phyloP scores from a whole-genome alignment of 2,888 invertebrate genomes.

The Yponomeuta evonymella region DNA sequence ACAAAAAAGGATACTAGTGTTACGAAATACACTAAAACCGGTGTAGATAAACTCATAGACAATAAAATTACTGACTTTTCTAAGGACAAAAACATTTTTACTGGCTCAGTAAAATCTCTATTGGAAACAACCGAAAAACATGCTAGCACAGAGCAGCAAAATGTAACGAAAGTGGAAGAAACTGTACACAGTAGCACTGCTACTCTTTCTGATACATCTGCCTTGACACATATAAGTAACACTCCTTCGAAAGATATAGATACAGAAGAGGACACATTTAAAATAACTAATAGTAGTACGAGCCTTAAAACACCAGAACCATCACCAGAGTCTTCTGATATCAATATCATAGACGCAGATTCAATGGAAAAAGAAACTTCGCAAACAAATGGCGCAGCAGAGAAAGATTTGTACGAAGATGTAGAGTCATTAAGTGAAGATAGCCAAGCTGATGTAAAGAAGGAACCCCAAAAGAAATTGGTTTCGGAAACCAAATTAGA shows the following conservation, averaged over 20 bases:
- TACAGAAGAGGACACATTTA: background rate
- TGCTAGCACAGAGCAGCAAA: background rate
- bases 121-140: background rate
- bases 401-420: slow-evolving; percentile 24
- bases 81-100: background rate
- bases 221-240: too few species aligned
- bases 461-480: slow-evolving; percentile 8
- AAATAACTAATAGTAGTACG: background rate
- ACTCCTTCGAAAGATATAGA: background rate
- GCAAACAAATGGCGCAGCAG: background rate
- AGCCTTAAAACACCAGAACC: background rate
- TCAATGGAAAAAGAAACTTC: slow-evolving; percentile 4
- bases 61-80: too few species aligned
- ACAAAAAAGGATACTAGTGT: too few species aligned
- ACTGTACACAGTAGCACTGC: too few species aligned
- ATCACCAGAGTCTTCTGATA: background rate
- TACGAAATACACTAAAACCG: too few species aligned
- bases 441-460: slow-evolving; percentile 26
- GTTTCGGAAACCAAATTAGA: slow-evolving; percentile 10
- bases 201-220: too few species aligned
- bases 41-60: too few species aligned
- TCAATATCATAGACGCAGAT: background rate
- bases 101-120: background rate
- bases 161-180: background rate
- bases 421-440: slow-evolving; percentile 31